A percentile compares a stretch with the other conserved stretches of the same genome.
phyloP scores from a whole-genome alignment of 2,888 invertebrate genomes.

The Oxyteleia sp. region DNA sequence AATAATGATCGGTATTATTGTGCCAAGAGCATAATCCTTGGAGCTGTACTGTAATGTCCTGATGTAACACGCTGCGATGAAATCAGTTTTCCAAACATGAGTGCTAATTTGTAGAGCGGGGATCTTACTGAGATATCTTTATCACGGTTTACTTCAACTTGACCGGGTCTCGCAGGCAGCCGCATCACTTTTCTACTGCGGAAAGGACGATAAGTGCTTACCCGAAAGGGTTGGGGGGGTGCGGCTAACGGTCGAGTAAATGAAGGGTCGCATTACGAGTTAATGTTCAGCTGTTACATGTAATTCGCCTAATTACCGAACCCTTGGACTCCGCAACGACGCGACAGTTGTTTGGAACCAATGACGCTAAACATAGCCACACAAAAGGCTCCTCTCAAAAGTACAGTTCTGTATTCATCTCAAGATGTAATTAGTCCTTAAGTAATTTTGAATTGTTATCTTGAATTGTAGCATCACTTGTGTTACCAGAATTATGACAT shows the following conservation, averaged over 20 bases:
- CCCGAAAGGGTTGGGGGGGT: conserved; percentile 79
- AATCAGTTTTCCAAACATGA: conserved; percentile 54
- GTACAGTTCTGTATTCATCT: conserved; percentile 40
- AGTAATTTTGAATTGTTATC: conserved; percentile 27
- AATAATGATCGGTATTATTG: conserved; percentile 32
- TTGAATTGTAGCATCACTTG: not conserved
- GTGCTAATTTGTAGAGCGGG: conserved; percentile 25
- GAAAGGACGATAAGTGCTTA: conserved; percentile 80
- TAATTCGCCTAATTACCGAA: conserved; percentile 86
- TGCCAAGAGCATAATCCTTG: not conserved
- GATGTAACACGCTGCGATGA: conserved; percentile 25
- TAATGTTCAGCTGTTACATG: conserved; percentile 87
- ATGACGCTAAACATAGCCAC: conserved; percentile 60
- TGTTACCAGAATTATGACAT: no score
- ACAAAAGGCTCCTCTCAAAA: conserved; percentile 22
- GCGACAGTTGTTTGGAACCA: conserved; percentile 79
- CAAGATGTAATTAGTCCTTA: conserved; percentile 40
- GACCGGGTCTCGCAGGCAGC: conserved; percentile 40
- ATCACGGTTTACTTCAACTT: conserved; percentile 47
- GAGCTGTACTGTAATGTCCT: conserved; percentile 20
- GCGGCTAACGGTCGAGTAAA: conserved; percentile 86
- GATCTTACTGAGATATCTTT: conserved; percentile 41
- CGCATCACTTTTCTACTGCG: conserved; percentile 49
- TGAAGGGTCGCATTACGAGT: conserved; percentile 87
- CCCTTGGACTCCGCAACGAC: conserved; percentile 79